Conservation (phyloP, 2,113 vertebrate species). For the Phycodurus eques region DNA sequence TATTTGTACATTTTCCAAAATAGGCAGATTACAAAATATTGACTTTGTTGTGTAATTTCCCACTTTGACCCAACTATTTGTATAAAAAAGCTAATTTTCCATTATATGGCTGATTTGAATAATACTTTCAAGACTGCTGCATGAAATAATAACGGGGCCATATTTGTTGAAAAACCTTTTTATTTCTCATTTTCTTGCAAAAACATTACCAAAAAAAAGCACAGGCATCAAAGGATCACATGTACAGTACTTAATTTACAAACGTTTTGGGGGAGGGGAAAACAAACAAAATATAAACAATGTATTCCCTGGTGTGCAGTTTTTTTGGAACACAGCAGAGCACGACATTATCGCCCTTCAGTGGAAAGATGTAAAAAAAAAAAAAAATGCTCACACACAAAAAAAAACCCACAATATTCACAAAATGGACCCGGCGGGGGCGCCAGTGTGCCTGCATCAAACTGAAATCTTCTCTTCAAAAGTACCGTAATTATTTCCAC, state of each 20-base stretch:
- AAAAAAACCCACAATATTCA: background rate
- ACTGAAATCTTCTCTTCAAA: background rate
- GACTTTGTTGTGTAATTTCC: too few species aligned
- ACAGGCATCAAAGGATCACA: conserved; percentile 57
- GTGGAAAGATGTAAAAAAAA: background rate
- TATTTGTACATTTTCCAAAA: too few species aligned
- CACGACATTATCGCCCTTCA: conserved; percentile 6
- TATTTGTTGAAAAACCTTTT: conserved; percentile 46
- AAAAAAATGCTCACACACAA: background rate
- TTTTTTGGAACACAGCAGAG: conserved; percentile 8
- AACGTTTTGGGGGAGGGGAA: conserved; percentile 21
- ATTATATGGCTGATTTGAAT: background rate
- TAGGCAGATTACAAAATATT: too few species aligned
- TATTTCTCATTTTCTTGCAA: conserved; percentile 69
- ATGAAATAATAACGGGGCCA: background rate
- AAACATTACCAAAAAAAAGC: conserved; percentile 42
- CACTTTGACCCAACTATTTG: too few species aligned
- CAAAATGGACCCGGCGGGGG: background rate
- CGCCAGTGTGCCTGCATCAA: background rate
- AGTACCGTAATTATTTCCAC: background rate
- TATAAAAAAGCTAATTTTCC: too few species aligned
- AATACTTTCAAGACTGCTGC: background rate
- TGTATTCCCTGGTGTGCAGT: conserved; percentile 7
- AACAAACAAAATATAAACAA: conserved; percentile 17
- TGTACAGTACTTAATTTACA: conserved; percentile 55